These are phyloP conservation scores for Agriopis marginaria DNA, from an alignment of 2,888 invertebrate genomes.

Conservation along the genomic window DNA sequence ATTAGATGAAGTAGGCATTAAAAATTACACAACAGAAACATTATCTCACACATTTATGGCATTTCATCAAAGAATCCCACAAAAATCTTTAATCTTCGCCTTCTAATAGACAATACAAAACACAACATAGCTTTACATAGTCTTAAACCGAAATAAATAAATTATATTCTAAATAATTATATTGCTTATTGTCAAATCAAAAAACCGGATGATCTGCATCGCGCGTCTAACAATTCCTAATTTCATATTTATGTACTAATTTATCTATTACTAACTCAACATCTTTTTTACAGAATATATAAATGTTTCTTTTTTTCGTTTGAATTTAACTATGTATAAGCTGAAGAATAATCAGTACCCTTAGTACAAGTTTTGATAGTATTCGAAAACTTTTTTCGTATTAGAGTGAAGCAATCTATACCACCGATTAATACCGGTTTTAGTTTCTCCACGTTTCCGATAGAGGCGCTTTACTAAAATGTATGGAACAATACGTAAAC, in stretches of 20 bases:
- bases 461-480: no score
- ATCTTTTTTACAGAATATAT: conserved; percentile 60
- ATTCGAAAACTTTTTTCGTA: no score
- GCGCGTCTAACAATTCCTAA: conserved; percentile 66
- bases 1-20: conserved; percentile 55
- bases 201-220: conserved; percentile 55
- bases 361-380: no score
- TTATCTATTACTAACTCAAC: conserved; percentile 58
- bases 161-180: conserved; percentile 72
- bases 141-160: conserved; percentile 85
- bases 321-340: not conserved
- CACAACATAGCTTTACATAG: conserved; percentile 83
- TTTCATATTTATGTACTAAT: conserved; percentile 72
- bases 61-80: conserved; percentile 76
- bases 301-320: conserved; percentile 46
- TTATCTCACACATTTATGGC: conserved; percentile 84
- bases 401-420: no score
- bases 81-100: conserved; percentile 68
- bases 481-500: no score
- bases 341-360: conserved; percentile 18
- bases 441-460: no score
- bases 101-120: conserved; percentile 80
- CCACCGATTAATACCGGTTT: no score
- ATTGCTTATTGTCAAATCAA: conserved; percentile 84
- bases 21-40: conserved; percentile 80